Evolutionary conservation across 2,113 vertebrate genomes (phyloP).

Genomic region (Ramphastos sulfuratus): DNA sequence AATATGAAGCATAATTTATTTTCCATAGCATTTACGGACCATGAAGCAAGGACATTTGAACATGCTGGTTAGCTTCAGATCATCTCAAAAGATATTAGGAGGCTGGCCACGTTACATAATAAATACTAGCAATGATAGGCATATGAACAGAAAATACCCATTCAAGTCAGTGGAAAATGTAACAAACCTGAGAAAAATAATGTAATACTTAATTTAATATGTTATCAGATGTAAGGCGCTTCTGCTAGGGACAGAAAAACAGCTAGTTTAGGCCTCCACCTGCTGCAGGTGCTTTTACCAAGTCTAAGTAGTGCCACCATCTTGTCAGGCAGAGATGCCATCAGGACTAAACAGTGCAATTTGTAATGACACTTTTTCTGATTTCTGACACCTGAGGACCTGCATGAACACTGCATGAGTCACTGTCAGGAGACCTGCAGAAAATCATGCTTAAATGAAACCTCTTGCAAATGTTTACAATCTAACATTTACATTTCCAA

Average conservation of each 20-base stretch:
- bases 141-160: neutral
- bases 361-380: neutral
- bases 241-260: neutral
- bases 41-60: slow-evolving; percentile 14
- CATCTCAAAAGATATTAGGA: neutral
- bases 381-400: neutral
- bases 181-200: neutral
- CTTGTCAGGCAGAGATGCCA: neutral
- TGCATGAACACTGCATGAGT: neutral
- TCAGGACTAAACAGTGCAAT: neutral
- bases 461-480: neutral
- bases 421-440: neutral
- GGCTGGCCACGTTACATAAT: neutral
- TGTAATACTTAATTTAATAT: neutral
- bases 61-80: neutral
- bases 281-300: neutral
- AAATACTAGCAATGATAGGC: neutral
- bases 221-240: neutral
- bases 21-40: neutral
- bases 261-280: neutral
- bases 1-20: neutral
- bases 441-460: neutral
- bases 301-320: neutral
- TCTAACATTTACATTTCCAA: neutral
- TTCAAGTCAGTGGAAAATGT: neutral